Evolutionary conservation across 2,888 invertebrate genomes (phyloP), one percentile per base, ranked within the genome.

Genomic region (Ichneumon xanthorius): DNA sequence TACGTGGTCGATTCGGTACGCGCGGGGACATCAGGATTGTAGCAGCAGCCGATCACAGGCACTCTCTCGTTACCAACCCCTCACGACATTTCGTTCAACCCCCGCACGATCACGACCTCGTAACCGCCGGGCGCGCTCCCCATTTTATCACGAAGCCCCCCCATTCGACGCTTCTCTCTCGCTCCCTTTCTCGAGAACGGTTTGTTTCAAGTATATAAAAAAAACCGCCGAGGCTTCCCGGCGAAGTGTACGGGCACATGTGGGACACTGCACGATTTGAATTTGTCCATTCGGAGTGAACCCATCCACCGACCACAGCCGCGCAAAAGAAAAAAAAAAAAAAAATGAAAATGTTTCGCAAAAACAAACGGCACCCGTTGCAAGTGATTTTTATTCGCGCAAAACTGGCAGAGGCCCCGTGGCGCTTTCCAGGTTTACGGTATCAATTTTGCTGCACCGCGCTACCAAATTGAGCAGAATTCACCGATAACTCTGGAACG

Each of bases 91-190:
- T 58, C 82, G 82, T 82, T 72, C 82, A 71, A 82, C 71, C 55
- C 72, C 50, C 63, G 65, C 50, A 67, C 70, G 75, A 76, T 65
- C 71, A 58, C 26, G 68, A 75, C 65, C 53, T 61, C 81, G 76
- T 73, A 80, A 70, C 55, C 55, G 16, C 45, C 73, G 45, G 61
- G 26, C 65, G 61, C 50, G 48, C 58, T 80, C 61, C 7, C 65
- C 72, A 82, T 82, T 85, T 79, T 68, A 70, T 85, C 75, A 77
- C 75, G 78, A 81, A 83, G 63, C 30, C 30, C 61, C 63, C 33
- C 63, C 65, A n/a, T 16, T 33, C 63, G 63, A 63, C n/a, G 33
- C 1, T 30, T 63, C 26, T 26, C 33, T n/a, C 63, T 63, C 63
- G 16, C 16, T 67, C 55, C 16, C 33, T 16, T 45, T 16, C 22